These are phyloP conservation scores for Manis crassicaudata DNA, from an alignment of 2,797 vertebrate genomes.

Conservation along the genomic window DNA sequence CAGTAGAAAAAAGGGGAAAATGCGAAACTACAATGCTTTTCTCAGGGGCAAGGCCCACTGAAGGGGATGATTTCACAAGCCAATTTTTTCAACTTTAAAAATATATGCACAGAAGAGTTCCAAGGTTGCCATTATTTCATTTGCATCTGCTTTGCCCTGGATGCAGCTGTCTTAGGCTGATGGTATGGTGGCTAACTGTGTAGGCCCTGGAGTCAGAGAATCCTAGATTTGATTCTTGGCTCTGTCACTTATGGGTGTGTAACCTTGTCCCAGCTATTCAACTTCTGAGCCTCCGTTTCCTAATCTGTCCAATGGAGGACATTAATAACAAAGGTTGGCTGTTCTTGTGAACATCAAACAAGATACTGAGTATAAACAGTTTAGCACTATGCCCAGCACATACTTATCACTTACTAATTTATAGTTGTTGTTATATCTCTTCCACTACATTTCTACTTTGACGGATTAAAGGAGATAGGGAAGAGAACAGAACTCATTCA, in stretches of 20 bases:
- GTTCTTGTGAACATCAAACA: background rate
- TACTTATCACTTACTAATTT: background rate
- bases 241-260: background rate
- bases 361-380: background rate
- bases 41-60: background rate
- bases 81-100: background rate
- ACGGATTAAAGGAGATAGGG: background rate
- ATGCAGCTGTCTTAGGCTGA: background rate
- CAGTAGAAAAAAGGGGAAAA: background rate
- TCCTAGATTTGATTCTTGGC: background rate
- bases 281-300: background rate
- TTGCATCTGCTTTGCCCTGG: background rate
- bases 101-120: background rate
- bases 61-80: background rate
- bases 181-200: background rate
- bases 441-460: background rate
- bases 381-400: background rate
- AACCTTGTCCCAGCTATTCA: background rate
- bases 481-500: background rate
- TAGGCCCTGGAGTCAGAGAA: background rate
- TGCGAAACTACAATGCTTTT: background rate
- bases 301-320: background rate
- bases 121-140: background rate
- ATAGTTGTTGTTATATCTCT: background rate
- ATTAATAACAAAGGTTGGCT: background rate